A percentile compares a stretch with the other conserved stretches of the same genome.
These are phyloP conservation scores for Mongoloraphidia duomilia DNA, from an alignment of 2,888 invertebrate species.

Conservation along the genomic window DNA sequence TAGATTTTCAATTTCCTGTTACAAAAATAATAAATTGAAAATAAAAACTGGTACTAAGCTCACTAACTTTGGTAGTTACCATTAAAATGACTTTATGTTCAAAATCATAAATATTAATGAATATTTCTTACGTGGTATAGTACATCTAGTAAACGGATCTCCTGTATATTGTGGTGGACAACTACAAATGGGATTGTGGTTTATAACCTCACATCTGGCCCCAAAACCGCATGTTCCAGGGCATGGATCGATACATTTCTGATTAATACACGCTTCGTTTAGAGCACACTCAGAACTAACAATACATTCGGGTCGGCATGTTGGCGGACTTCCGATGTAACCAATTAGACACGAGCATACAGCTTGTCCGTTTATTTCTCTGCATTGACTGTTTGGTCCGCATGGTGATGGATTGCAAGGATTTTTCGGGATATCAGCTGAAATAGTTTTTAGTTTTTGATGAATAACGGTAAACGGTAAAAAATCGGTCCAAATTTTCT, in stretches of 20 bases:
- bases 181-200: constrained; percentile 45
- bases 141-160: constrained; percentile 39
- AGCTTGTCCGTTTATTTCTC: constrained; percentile 45
- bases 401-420: constrained; percentile 66
- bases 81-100: not conserved
- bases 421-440: constrained; percentile 27
- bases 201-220: constrained; percentile 41
- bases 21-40: no score
- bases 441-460: no score
- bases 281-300: constrained; percentile 53
- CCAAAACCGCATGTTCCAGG: constrained; percentile 47
- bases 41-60: no score
- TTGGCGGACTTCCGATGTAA: constrained; percentile 59
- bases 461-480: no score
- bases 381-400: constrained; percentile 60
- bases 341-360: constrained; percentile 53
- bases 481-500: no score
- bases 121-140: constrained; percentile 18
- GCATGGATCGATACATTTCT: constrained; percentile 60
- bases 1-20: no score
- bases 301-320: constrained; percentile 57
- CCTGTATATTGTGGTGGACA: constrained; percentile 40
- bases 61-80: no score
- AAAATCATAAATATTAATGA: not conserved
- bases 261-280: constrained; percentile 51